Conservation (phyloP, 2,113 vertebrate species). For the Chaetorhynchus papuensis region DNA sequence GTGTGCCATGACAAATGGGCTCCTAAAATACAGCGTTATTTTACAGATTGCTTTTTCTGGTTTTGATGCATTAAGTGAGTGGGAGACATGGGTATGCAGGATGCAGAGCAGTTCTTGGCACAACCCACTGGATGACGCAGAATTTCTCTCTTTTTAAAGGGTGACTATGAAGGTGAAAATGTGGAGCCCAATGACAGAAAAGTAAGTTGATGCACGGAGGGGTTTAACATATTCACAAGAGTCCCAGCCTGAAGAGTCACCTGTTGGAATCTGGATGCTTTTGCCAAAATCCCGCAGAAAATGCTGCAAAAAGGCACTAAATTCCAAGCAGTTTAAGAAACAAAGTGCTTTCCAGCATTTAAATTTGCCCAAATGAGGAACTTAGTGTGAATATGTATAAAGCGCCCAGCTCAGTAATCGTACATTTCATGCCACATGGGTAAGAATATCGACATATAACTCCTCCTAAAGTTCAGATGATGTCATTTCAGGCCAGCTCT, state of each 20-base stretch:
- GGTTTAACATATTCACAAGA: neutral
- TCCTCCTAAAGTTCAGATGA: neutral
- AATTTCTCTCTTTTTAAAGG: slow-evolving; percentile 69
- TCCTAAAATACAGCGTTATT: slow-evolving; percentile 55
- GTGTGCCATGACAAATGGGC: slow-evolving; percentile 47
- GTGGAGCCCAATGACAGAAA: slow-evolving; percentile 87
- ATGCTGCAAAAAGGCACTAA: neutral
- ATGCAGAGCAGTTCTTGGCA: neutral
- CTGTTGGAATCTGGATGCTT: neutral
- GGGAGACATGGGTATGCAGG: neutral
- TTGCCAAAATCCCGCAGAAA: neutral
- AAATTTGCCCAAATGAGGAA: neutral
- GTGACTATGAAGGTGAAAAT: slow-evolving; percentile 81
- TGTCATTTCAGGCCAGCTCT: neutral
- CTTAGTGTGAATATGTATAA: neutral
- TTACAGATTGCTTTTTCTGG: slow-evolving; percentile 55
- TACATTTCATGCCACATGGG: neutral
- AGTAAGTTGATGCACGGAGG: slow-evolving; percentile 70
- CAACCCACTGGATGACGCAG: neutral
- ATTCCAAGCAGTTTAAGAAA: neutral
- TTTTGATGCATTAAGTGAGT: slow-evolving; percentile 52
- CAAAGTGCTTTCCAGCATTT: neutral
- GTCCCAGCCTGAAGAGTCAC: neutral
- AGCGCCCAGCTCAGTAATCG: neutral
- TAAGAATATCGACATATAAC: neutral